phyloP scores from a whole-genome alignment of 1,140 invertebrate genomes.

The Pogonognathellus flavescens region DNA sequence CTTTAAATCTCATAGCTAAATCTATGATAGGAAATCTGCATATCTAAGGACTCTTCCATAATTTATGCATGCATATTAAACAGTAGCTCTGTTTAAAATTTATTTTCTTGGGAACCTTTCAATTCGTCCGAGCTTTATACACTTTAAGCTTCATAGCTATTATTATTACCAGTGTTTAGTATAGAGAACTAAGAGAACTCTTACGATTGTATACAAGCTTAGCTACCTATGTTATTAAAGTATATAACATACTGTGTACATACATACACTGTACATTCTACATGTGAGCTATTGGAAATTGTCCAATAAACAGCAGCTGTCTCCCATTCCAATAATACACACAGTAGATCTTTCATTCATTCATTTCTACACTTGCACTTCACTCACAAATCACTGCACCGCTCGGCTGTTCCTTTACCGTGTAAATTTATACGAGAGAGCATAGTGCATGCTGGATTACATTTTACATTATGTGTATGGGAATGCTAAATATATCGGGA shows the following conservation, averaged over 20 bases:
- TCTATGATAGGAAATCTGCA: conserved; percentile 63
- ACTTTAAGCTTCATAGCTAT: too few relatives aligned
- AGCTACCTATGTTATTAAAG: background rate
- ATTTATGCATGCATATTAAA: conserved; percentile 67
- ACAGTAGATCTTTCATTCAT: conserved; percentile 29
- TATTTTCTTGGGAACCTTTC: conserved; percentile 60
- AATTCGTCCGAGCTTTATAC: conserved; percentile 1
- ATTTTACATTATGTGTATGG: background rate
- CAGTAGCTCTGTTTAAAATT: conserved; percentile 48
- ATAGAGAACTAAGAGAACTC: too few relatives aligned
- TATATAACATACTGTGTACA: background rate
- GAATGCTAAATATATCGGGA: background rate
- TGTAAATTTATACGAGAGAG: background rate
- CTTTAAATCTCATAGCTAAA: background rate
- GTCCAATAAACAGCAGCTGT: conserved; percentile 50
- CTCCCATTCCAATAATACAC: conserved; percentile 44
- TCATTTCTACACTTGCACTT: conserved; percentile 33
- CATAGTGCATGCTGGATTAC: background rate
- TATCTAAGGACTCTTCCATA: conserved; percentile 65
- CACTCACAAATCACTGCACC: background rate
- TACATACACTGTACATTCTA: background rate
- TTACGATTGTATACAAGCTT: background rate
- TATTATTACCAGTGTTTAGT: background rate
- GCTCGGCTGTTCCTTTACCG: background rate
- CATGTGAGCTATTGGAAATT: conserved; percentile 43